These are phyloP conservation scores for Sardina pilchardus DNA, from an alignment of 2,113 vertebrate species.

Conservation along the genomic window DNA sequence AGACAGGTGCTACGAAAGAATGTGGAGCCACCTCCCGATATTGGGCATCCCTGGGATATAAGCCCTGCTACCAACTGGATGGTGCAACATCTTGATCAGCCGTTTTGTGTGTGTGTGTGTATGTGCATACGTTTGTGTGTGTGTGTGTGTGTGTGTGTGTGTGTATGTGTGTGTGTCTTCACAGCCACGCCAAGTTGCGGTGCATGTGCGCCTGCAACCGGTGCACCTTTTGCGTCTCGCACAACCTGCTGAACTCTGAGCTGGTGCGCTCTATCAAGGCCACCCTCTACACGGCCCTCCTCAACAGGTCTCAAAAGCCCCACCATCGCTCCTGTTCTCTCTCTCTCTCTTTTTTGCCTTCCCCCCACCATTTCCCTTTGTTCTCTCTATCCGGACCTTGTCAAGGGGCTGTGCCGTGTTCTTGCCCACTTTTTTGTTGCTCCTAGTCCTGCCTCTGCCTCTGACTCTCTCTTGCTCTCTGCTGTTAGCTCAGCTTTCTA, in stretches of 20 bases:
- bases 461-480: not conserved
- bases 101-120: conserved; percentile 79
- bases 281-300: conserved; percentile 92
- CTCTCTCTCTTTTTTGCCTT: conserved; percentile 28
- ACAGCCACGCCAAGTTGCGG: conserved; percentile 95
- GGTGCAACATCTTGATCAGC: conserved; percentile 18
- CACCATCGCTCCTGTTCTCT: conserved; percentile 56
- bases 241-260: conserved; percentile 98
- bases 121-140: conserved; percentile 14
- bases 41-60: not conserved
- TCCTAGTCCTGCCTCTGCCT: not conserved
- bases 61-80: not conserved
- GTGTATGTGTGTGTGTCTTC: conserved; percentile 83
- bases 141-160: conserved; percentile 54
- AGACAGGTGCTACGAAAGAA: not conserved
- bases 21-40: not conserved
- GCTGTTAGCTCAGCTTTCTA: conserved; percentile 47
- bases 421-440: not conserved
- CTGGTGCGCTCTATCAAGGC: conserved; percentile 97
- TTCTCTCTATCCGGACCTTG: not conserved
- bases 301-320: conserved; percentile 85
- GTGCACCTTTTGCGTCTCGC: conserved; percentile 99
- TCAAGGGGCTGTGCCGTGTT: not conserved
- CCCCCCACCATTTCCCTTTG: conserved; percentile 27
- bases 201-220: conserved; percentile 98